Conservation (phyloP, 2,797 vertebrate genomes). For the Columba guinea region DNA sequence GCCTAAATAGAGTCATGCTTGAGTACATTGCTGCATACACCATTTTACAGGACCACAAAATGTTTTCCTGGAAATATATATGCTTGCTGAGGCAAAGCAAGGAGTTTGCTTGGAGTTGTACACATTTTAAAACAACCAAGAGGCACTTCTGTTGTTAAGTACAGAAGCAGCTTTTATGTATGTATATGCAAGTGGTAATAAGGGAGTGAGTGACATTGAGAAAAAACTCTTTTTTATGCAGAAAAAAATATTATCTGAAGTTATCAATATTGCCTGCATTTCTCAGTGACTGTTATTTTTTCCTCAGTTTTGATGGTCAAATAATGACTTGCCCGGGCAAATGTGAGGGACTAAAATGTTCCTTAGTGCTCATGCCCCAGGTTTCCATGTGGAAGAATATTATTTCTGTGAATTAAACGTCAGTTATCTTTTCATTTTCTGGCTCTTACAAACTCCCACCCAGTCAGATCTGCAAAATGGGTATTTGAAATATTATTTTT, state of each 20-base stretch:
- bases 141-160: background rate
- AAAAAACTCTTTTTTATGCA: background rate
- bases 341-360: background rate
- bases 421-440: background rate
- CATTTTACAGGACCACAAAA: background rate
- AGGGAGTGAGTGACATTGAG: background rate
- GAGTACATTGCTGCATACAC: background rate
- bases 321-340: background rate
- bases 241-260: background rate
- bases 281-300: background rate
- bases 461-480: background rate
- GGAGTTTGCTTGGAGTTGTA: background rate
- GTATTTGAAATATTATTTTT: constrained; percentile 31
- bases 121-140: background rate
- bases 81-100: background rate
- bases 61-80: background rate
- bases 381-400: background rate
- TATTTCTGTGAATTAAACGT: background rate
- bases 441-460: background rate
- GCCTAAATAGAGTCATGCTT: background rate
- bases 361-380: background rate
- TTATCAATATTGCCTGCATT: background rate
- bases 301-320: background rate
- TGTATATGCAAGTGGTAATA: background rate
- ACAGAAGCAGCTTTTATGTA: background rate